Conservation (phyloP, 1,140 invertebrate species). For the Aricia agestis region DNA sequence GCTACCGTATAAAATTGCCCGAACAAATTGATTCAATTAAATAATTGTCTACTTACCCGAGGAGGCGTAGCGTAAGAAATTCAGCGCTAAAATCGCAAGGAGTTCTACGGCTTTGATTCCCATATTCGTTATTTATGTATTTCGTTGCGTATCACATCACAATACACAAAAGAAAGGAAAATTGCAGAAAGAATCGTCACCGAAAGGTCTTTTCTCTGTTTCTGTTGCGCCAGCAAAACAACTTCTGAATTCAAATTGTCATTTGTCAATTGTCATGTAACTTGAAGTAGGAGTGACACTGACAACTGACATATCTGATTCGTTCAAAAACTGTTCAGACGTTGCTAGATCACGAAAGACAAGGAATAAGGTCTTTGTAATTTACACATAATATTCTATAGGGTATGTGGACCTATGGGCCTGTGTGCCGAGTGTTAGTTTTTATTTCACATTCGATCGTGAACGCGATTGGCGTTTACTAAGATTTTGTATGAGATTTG, state of each 20-base stretch:
- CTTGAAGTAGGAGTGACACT: not conserved
- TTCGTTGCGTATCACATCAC: constrained; percentile 49
- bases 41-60: constrained; percentile 71
- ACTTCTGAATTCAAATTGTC: constrained; percentile 23
- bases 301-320: not conserved
- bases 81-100: constrained; percentile 46
- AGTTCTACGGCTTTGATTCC: constrained; percentile 46
- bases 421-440: too few species aligned
- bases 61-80: constrained; percentile 49
- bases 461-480: too few species aligned
- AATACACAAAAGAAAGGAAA: constrained; percentile 33
- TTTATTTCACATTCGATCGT: too few species aligned
- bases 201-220: constrained; percentile 27
- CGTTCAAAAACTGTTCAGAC: not conserved
- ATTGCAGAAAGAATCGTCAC: not conserved
- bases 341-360: too few species aligned
- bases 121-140: constrained; percentile 38
- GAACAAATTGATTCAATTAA: constrained; percentile 72
- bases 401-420: too few species aligned
- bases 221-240: constrained; percentile 46
- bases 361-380: too few species aligned
- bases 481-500: too few species aligned
- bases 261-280: not conserved
- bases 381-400: too few species aligned
- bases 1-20: constrained; percentile 50